phyloP scores from a whole-genome alignment of 2,797 vertebrate genomes.

The Gymnodraco acuticeps region DNA sequence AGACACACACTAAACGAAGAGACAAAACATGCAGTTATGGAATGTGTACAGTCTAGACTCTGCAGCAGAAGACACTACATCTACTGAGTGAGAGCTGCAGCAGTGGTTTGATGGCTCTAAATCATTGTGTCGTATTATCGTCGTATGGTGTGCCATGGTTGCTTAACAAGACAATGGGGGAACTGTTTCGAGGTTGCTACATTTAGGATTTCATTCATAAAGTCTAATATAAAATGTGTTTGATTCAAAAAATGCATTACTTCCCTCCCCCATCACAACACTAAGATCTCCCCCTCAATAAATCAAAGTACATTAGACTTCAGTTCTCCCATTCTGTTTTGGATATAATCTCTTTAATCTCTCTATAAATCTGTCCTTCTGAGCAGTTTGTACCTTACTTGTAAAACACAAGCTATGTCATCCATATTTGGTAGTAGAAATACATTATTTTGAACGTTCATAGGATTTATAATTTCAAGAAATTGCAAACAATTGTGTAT shows the following conservation, averaged over 20 bases:
- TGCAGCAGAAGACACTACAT: conserved; percentile 3
- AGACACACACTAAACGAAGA: conserved; percentile 15
- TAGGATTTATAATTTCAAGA: not conserved
- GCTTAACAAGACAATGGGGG: conserved; percentile 59
- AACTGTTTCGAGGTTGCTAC: conserved; percentile 49
- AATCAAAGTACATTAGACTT: conserved; percentile 32
- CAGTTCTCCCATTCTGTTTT: conserved; percentile 49
- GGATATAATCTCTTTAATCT: conserved; percentile 63
- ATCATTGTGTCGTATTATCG: conserved; percentile 30
- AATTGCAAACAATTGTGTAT: not conserved
- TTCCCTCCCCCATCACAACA: not conserved
- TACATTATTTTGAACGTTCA: not conserved
- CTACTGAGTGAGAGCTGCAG: conserved; percentile 18
- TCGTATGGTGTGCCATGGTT: conserved; percentile 45
- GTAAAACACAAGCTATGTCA: conserved; percentile 18
- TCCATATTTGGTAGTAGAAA: not conserved
- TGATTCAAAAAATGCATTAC: conserved; percentile 18
- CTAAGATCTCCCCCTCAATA: conserved; percentile 27
- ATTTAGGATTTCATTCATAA: conserved; percentile 56
- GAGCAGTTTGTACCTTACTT: conserved; percentile 11
- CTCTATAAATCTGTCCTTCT: conserved; percentile 41
- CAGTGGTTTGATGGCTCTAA: conserved; percentile 14
- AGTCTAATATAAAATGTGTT: conserved; percentile 12
- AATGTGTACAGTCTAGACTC: conserved; percentile 20
- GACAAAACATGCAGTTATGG: conserved; percentile 33